Evolutionary conservation across 2,797 vertebrate species (phyloP).

Genomic region (Crypturellus tataupa): DNA sequence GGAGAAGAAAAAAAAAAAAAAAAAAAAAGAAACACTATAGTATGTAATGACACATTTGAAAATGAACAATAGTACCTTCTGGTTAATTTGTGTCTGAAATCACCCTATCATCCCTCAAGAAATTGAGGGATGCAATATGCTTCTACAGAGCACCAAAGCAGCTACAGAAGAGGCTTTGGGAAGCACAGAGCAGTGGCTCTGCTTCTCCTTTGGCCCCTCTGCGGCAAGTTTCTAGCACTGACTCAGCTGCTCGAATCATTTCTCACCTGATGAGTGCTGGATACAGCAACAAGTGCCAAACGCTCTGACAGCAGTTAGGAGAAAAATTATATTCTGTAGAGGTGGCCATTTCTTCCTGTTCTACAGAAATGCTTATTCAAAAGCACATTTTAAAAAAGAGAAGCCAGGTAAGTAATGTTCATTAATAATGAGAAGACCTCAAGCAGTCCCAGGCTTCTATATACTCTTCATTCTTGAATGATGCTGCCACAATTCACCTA

Average conservation of each 20-base stretch:
- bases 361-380: not conserved
- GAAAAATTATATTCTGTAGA: too few relatives aligned
- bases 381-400: not conserved
- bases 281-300: not conserved
- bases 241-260: not conserved
- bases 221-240: not conserved
- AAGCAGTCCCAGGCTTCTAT: not conserved
- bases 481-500: not conserved
- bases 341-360: not conserved
- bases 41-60: not conserved
- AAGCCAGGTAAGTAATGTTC: not conserved
- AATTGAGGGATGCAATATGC: not conserved
- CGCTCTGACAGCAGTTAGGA: not conserved
- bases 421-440: not conserved
- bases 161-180: not conserved
- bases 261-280: not conserved
- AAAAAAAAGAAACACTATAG: not conserved
- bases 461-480: not conserved
- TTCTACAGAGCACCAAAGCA: not conserved
- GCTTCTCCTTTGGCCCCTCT: not conserved
- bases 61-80: not conserved
- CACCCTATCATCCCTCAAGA: not conserved
- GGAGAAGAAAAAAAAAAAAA: not conserved
- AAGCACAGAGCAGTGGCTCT: not conserved
- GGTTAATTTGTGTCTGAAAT: not conserved